Evolutionary conservation across 2,113 vertebrate species (phyloP).

Genomic region (Macrotis lagotis): DNA sequence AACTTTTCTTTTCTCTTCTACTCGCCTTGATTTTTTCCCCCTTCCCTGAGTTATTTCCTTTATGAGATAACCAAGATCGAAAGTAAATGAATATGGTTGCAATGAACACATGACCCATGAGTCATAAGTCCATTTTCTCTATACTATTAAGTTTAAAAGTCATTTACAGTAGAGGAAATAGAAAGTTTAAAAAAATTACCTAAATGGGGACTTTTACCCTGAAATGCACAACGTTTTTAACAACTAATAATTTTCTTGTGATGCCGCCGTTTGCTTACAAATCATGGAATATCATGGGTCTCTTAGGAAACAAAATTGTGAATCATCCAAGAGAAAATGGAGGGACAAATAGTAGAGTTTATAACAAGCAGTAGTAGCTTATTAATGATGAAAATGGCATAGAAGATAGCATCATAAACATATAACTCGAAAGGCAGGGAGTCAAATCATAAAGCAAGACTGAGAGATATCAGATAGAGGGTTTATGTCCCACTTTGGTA

Average conservation of each 20-base stretch:
- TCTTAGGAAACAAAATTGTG: neutral
- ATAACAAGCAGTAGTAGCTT: neutral
- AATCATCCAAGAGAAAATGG: neutral
- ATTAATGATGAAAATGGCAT: neutral
- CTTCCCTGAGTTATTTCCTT: constrained; percentile 67
- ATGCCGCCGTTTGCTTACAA: neutral
- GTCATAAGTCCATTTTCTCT: constrained; percentile 69
- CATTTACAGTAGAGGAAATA: constrained; percentile 75
- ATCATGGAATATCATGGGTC: neutral
- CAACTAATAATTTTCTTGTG: neutral
- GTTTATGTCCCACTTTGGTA: neutral
- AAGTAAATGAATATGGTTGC: constrained; percentile 66
- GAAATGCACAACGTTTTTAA: neutral
- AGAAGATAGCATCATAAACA: neutral
- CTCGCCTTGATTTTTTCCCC: constrained; percentile 45
- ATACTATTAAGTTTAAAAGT: constrained; percentile 63
- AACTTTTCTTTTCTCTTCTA: constrained; percentile 50
- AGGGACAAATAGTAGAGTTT: neutral
- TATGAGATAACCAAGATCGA: constrained; percentile 64
- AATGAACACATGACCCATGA: constrained; percentile 73
- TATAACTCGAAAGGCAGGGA: neutral
- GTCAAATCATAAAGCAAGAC: neutral
- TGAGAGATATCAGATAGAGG: neutral
- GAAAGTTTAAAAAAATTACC: constrained; percentile 71
- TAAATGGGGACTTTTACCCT: constrained; percentile 41